phyloP scores from a whole-genome alignment of 2,113 vertebrate genomes.

The Strix uralensis region DNA sequence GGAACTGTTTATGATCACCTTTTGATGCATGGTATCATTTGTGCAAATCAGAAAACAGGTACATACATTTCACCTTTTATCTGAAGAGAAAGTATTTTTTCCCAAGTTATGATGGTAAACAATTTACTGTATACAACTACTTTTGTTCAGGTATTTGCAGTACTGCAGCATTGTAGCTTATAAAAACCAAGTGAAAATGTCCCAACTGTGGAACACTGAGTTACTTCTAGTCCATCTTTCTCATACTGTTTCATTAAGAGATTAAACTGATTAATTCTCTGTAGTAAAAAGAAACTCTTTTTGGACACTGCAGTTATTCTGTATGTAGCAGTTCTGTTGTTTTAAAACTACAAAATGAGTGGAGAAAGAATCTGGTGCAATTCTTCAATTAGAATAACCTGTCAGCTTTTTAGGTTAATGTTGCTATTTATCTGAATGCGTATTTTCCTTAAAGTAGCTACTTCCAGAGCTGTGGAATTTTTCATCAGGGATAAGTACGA shows the following conservation, averaged over 20 bases:
- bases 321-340: background rate
- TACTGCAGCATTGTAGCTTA: background rate
- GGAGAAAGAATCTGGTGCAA: background rate
- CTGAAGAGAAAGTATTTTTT: background rate
- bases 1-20: slow-evolving; percentile 18
- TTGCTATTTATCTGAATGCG: background rate
- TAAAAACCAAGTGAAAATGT: background rate
- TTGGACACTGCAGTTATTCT: background rate
- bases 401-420: background rate
- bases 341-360: background rate
- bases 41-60: background rate
- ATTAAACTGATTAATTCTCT: background rate
- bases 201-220: background rate
- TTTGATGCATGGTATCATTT: slow-evolving; percentile 29
- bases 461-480: slow-evolving; percentile 94
- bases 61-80: background rate
- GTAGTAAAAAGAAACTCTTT: background rate
- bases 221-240: background rate
- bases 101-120: background rate
- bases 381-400: background rate
- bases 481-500: slow-evolving; percentile 99
- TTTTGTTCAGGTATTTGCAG: background rate
- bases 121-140: background rate
- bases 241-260: background rate
- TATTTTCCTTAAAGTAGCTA: slow-evolving; percentile 80